Base-by-base conservation (phyloP, 2,888 invertebrate genomes). In the Minunthozetes semirufus region DNA sequence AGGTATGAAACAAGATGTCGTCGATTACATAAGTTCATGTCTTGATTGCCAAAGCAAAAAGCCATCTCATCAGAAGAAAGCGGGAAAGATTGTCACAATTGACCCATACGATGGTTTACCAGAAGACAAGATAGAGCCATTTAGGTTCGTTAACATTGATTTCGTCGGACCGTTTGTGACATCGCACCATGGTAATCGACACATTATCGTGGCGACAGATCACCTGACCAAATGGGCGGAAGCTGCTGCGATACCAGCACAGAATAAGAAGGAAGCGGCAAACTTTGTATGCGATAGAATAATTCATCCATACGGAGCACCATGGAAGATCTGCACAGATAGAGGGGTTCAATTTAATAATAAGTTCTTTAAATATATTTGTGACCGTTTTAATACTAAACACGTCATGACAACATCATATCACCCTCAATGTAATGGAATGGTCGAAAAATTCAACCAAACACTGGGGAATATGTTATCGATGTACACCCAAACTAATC, bases 201-300 rank as follows among this genome's bases (percentile, higher is more conserved):
- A 27, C 15, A 3, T 59, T 8, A 59, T 59, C 5, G 27, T 59
- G 1, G 59, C 27, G 5, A 78, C 73, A 27, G 77, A 77, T 27
- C 75, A 79, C 25, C 74, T 77, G 17, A 78, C 78, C 3, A 76
- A 75, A 48, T 79, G 61, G 76, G 79, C 76, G 1, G 77, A 78
- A 29, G 73, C 77, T 9, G 71, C 73, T 68, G 75, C 78, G 13
- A 63, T 78, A 0, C 48, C 72, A 63, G 74, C 77, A 38, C 42
- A 42, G 11, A 42, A 4, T 42, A 42, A 1, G 5, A 1, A 9
- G 1, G 5, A 42, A 9, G 42, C 42, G 1, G 42, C 11, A 1
- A 13, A 42, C 13, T 42, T 42, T 13, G 5, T 42, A 1, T 4
- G 5, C 11, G 42, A 42, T 9, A 6, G 11, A 42, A 42, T 42